A percentile compares a stretch with the other conserved stretches of the same genome.
Conservation (phyloP, 92 coral and sea anemone species). For the Isaurus tuberculatus region DNA sequence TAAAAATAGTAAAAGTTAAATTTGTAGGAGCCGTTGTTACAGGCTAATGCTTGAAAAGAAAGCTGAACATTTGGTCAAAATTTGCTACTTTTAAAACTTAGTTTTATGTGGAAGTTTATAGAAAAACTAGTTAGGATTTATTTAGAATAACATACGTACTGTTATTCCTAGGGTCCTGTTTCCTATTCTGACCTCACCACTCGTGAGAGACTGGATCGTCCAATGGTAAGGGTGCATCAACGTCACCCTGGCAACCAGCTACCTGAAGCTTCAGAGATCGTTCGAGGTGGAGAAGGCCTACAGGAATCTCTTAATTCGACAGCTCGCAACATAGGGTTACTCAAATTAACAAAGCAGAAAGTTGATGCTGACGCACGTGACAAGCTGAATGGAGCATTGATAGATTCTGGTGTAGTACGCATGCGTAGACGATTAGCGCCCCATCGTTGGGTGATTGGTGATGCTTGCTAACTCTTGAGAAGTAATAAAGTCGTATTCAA, state of each 20-base stretch:
- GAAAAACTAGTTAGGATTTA: too few species aligned
- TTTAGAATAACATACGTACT: too few species aligned
- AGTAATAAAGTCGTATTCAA: background rate
- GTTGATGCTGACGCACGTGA: slow-evolving; percentile 95
- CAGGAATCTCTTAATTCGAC: slow-evolving; percentile 96
- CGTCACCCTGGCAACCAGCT: slow-evolving; percentile 99
- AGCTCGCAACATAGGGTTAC: slow-evolving; percentile 92
- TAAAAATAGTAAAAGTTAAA: too few species aligned
- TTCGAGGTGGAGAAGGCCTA: slow-evolving; percentile 85
- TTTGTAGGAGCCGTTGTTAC: too few species aligned
- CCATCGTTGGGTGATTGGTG: slow-evolving; percentile 96
- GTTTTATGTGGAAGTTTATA: too few species aligned
- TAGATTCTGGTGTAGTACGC: slow-evolving; percentile 91
- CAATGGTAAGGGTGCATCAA: slow-evolving; percentile 84
- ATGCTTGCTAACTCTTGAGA: slow-evolving; percentile 10
- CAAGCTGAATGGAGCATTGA: slow-evolving; percentile 82
- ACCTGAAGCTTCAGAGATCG: slow-evolving; percentile 95
- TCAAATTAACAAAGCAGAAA: slow-evolving; percentile 83
- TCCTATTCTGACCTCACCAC: slow-evolving; percentile 97
- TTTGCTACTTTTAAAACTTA: too few species aligned
- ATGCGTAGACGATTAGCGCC: slow-evolving; percentile 88
- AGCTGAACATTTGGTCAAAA: too few species aligned
- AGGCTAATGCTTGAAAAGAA: too few species aligned
- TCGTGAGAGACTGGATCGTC: slow-evolving; percentile 96
- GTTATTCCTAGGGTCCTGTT: slow-evolving; percentile 92